A percentile compares a stretch with the other conserved stretches of the same genome.
Conservation (phyloP, 2,113 vertebrate genomes). For the Sminthopsis crassicaudata region DNA sequence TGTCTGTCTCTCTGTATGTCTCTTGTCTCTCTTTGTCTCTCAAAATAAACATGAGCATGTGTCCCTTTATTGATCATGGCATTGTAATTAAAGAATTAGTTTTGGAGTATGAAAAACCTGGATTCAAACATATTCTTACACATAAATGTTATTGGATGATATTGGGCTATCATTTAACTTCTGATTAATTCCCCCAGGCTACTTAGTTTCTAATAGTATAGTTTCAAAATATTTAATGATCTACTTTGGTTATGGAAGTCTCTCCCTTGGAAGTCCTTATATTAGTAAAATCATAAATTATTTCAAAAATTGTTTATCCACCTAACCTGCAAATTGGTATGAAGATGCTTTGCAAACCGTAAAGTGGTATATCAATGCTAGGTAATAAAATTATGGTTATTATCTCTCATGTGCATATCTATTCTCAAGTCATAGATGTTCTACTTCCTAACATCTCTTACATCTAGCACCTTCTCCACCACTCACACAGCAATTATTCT, state of each 20-base stretch:
- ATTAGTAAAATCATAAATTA: neutral
- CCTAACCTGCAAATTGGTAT: neutral
- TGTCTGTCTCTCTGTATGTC: too few relatives aligned
- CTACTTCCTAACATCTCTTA: neutral
- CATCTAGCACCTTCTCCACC: neutral
- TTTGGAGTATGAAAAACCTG: neutral
- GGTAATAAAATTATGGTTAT: neutral
- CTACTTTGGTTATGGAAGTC: neutral
- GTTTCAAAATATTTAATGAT: neutral
- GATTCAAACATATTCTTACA: neutral
- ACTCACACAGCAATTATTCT: neutral
- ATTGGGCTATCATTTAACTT: neutral
- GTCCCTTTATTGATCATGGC: neutral
- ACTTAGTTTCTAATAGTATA: neutral
- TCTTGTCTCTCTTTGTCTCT: too few relatives aligned
- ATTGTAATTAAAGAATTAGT: neutral
- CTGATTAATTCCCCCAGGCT: neutral
- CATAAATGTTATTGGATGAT: neutral
- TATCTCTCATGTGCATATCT: neutral
- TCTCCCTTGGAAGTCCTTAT: neutral
- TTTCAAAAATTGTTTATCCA: neutral
- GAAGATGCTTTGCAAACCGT: neutral
- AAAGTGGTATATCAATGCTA: neutral
- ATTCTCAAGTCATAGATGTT: neutral
- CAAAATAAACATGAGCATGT: neutral